These are phyloP conservation scores for Micrasema minimum DNA, from an alignment of 1,140 invertebrate species.

Conservation along the genomic window DNA sequence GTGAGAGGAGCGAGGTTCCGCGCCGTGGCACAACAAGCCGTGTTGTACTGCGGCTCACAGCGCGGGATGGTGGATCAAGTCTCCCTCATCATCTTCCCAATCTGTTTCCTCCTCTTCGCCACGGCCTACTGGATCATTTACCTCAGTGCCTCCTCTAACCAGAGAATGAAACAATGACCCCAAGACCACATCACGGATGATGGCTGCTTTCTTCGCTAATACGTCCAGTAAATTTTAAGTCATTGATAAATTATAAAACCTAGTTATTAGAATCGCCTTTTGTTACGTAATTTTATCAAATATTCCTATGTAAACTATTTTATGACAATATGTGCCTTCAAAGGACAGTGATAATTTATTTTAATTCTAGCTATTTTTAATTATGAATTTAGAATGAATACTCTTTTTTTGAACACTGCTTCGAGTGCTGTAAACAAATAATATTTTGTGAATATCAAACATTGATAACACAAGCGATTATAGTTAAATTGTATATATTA, in stretches of 20 bases:
- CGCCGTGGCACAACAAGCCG: conserved; percentile 62
- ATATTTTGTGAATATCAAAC: conserved; percentile 22
- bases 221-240: conserved; percentile 3
- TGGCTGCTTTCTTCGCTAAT: conserved; percentile 46
- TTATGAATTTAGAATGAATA: conserved; percentile 3
- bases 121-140: conserved; percentile 79
- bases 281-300: background rate
- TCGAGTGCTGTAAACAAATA: conserved; percentile 28
- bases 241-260: conserved; percentile 8
- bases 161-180: conserved; percentile 54
- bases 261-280: background rate
- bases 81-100: conserved; percentile 75
- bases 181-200: conserved; percentile 21
- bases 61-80: conserved; percentile 69
- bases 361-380: conserved; percentile 20
- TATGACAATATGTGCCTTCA: conserved; percentile 39
- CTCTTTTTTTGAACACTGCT: conserved; percentile 34
- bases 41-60: conserved; percentile 70
- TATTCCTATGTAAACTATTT: no score
- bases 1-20: conserved; percentile 58
- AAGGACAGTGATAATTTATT: conserved; percentile 40
- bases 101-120: conserved; percentile 74
- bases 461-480: background rate
- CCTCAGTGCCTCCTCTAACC: conserved; percentile 67
- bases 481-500: conserved; percentile 13